Base-by-base conservation (phyloP, 2,888 invertebrate genomes). In the Epistrophe grossulariae region DNA sequence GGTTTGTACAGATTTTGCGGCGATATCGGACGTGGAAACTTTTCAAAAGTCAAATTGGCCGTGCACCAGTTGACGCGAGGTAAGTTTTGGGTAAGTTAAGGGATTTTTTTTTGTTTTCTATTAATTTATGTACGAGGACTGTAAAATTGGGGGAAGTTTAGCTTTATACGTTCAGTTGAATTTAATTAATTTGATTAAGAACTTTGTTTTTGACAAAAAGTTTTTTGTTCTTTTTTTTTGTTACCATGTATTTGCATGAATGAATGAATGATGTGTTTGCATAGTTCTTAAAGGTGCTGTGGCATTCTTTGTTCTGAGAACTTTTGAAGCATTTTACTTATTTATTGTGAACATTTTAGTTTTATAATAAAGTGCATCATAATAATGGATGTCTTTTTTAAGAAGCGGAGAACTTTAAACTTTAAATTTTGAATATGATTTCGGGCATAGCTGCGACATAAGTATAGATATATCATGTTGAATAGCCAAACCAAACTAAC, bases 1-100 rank as follows among this genome's bases (percentile, higher is more conserved):
- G 96, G 96, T 35, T 94, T 96, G 90, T 97, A 97, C 93, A 93
- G 95, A 90, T 94, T 97, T 89, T 94, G 95, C 89, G 96, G 96
- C 88, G 96, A 96, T 91, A 94, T 97, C 79, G 96, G 96, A 40
- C 94, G 94, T 89, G 96, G 97, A 70, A 97, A 97, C 92, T 97
- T 97, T 92, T 96, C 96, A 57, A 95, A 96, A 92, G 96, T 97
- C 89, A 96, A 96, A 92, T 93, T 96, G 90, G 97, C 95, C 59
- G 94, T 95, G 70, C 96, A 97, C 92, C 95, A 95, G 88, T 92
- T 97, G 84, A 96, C 96, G 45, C 95, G 95, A 94, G 96, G 96
- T 93, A 89, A 90, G 85, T 70, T 59, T 6, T 60, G 17, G 10
- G 45, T 45, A 15, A 45, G 6, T 59, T 35, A 11, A 60, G 19